Conservation (phyloP, 2,113 vertebrate genomes). For the Perccottus glenii region DNA sequence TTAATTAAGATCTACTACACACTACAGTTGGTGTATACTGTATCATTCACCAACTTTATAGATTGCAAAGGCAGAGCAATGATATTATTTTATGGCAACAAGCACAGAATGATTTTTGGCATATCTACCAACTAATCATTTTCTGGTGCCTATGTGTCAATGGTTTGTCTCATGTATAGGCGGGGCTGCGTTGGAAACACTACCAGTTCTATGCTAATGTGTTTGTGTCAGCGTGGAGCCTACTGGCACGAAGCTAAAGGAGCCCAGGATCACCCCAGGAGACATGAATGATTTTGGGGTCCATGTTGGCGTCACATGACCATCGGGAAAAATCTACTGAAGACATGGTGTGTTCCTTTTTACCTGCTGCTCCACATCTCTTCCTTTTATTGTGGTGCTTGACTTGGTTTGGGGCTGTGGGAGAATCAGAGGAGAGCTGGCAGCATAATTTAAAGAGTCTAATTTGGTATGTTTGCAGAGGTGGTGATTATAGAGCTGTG, state of each 20-base stretch:
- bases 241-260: constrained; percentile 61
- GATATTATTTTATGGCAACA: constrained; percentile 43
- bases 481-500: not conserved
- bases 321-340: constrained; percentile 58
- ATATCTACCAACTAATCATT: constrained; percentile 65
- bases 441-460: constrained; percentile 31
- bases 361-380: constrained; percentile 39
- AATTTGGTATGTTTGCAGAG: constrained; percentile 8
- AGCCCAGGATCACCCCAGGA: constrained; percentile 62
- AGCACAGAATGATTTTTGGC: constrained; percentile 46
- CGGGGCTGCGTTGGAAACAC: constrained; percentile 56
- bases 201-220: constrained; percentile 64
- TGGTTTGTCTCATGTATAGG: constrained; percentile 74
- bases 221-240: constrained; percentile 63
- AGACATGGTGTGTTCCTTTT: constrained; percentile 71
- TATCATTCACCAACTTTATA: not conserved
- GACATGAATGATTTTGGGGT: constrained; percentile 69
- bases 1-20: no score
- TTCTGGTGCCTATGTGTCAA: constrained; percentile 72
- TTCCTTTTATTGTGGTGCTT: constrained; percentile 35
- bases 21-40: no score
- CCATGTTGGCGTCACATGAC: constrained; percentile 64
- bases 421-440: constrained; percentile 20
- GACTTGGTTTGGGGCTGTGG: constrained; percentile 25
- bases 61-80: no score